Conservation (phyloP, 2,113 vertebrate genomes). For the Ivindomyrus marchei region DNA sequence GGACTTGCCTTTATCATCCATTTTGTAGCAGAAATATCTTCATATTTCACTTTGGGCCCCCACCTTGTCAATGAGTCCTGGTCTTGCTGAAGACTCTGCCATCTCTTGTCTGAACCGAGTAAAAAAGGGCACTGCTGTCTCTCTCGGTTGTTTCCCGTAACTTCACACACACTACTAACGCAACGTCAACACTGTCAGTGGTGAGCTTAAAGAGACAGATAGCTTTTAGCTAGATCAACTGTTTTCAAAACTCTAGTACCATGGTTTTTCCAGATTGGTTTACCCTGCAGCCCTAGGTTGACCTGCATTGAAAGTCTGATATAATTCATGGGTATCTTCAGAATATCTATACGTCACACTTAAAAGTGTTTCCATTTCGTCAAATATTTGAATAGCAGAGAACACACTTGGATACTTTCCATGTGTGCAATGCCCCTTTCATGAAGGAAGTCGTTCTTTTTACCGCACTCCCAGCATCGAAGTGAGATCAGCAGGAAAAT, state of each 20-base stretch:
- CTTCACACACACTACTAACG: neutral
- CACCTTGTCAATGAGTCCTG: neutral
- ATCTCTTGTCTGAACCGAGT: neutral
- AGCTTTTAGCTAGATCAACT: neutral
- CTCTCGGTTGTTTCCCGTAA: neutral
- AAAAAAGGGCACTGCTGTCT: neutral
- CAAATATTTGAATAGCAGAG: conserved; percentile 9
- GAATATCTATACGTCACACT: neutral
- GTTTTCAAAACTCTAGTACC: neutral
- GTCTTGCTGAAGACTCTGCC: neutral
- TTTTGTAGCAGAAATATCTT: neutral
- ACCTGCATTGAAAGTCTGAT: neutral
- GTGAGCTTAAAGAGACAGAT: neutral
- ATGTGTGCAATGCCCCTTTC: neutral
- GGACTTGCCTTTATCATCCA: neutral
- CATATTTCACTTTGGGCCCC: neutral
- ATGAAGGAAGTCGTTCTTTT: neutral
- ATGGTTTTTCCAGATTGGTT: neutral
- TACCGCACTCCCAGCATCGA: neutral
- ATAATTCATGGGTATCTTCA: neutral
- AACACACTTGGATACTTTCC: neutral
- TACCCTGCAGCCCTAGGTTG: neutral
- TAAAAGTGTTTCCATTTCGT: neutral
- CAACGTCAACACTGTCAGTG: neutral
- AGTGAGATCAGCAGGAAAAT: conserved; percentile 6